Evolutionary conservation across 2,888 invertebrate species (phyloP), one percentile per base, ranked within the genome.

Genomic region (Hipparchia sbordonii): DNA sequence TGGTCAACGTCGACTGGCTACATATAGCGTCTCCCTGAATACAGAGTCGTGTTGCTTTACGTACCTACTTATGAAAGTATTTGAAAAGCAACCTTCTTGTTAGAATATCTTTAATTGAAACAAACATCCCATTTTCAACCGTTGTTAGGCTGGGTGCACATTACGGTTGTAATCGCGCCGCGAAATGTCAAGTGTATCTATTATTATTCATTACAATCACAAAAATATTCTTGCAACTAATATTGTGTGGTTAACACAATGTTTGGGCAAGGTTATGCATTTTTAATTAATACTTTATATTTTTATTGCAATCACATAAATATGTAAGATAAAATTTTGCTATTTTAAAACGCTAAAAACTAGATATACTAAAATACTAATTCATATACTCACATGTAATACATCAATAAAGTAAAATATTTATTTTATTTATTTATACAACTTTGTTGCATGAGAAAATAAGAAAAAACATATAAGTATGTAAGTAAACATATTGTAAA

Each of bases 101-200:
- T 13, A 10, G 59, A 59, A 59, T 33, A 39, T 60, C 59, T 39
- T 9, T 60, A 60, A 60, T 60, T 60, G 59, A 60, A 60, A 60
- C 59, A 60, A 60, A 39, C 59, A 60, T 60, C 39, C 59, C 59
- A 60, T 60, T 60, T 10, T 10, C 39, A 39, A 23, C 59, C 59
- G 12, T 60, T 39, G 39, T 60, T 39, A 39, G 33, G 59, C 59
- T 6, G 59, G 39, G 59, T 39, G 59, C 59, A 6, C 59, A 60
- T 60, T 60, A 39, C 59, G 33, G 59, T 39, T 60, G 10, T 60
- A 33, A 60, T 60, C 59, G 39, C 10, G 12, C 39, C 33, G 1
- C 39, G 12, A 39, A 60, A 60, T 60, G 39, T 39, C 59, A 60
- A 60, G 12, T 6, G 10, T 60, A 23, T 23, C 23, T 23, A 10